phyloP scores from a whole-genome alignment of 2,888 invertebrate species.

The Clitarchus hookeri region DNA sequence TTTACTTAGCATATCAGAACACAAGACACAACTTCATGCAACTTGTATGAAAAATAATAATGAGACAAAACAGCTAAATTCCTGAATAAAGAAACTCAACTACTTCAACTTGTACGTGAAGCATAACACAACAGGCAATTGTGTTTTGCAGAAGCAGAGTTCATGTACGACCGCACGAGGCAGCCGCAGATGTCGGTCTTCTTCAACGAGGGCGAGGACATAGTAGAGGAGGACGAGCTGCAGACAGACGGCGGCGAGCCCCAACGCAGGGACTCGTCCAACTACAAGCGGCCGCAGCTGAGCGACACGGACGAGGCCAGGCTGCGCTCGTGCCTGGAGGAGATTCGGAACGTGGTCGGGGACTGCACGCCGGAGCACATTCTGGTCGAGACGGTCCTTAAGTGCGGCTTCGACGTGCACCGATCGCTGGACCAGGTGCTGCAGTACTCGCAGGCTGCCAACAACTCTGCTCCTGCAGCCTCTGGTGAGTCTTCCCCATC shows the following conservation, averaged over 20 bases:
- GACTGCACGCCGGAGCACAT: conserved; percentile 73
- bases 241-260: conserved; percentile 26
- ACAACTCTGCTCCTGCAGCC: no score
- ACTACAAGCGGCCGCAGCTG: conserved; percentile 57
- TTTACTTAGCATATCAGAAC: no score
- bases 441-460: conserved; percentile 43
- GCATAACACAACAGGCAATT: background rate
- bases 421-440: conserved; percentile 75
- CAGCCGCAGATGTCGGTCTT: conserved; percentile 68
- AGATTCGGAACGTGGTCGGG: conserved; percentile 78
- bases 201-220: conserved; percentile 65
- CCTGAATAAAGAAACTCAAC: no score
- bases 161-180: conserved; percentile 78
- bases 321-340: conserved; percentile 82
- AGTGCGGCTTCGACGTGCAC: conserved; percentile 71
- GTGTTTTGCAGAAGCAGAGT: conserved; percentile 64
- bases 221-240: conserved; percentile 66
- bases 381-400: conserved; percentile 72
- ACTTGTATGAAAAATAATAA: no score
- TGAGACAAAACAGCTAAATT: no score
- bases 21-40: no score
- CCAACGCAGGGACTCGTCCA: conserved; percentile 52
- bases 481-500: no score
- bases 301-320: conserved; percentile 72
- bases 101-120: no score